phyloP scores from a whole-genome alignment of 2,888 invertebrate species.

The Sepioteuthis lessoniana region DNA sequence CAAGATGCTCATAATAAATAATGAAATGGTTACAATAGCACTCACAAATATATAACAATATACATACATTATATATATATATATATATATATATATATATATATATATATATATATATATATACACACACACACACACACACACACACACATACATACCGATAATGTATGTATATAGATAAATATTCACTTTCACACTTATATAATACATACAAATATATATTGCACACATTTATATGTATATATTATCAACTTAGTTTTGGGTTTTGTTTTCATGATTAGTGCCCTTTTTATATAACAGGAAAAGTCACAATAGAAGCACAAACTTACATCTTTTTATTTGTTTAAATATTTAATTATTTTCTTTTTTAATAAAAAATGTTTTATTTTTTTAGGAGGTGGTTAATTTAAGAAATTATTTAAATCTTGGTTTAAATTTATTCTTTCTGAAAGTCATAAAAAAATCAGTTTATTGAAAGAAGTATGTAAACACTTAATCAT shows the following conservation, averaged over 20 bases:
- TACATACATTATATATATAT: conserved; percentile 25
- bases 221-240: neutral
- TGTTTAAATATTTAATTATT: neutral
- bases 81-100: conserved; percentile 44
- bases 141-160: neutral
- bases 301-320: neutral
- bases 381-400: neutral
- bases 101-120: neutral
- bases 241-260: neutral
- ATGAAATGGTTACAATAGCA: neutral
- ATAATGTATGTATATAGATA: neutral
- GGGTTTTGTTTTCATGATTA: neutral
- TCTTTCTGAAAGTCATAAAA: neutral
- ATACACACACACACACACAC: neutral
- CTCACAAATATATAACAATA: neutral
- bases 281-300: neutral
- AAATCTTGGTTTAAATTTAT: neutral
- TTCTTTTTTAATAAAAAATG: neutral
- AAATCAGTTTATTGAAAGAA: neutral
- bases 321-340: neutral
- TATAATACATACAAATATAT: neutral
- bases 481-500: neutral
- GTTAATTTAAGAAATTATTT: neutral
- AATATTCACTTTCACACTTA: neutral
- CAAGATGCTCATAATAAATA: neutral